Evolutionary conservation across 2,113 vertebrate genomes (phyloP), one percentile per base, ranked within the genome.

Genomic region (Spea bombifrons): DNA sequence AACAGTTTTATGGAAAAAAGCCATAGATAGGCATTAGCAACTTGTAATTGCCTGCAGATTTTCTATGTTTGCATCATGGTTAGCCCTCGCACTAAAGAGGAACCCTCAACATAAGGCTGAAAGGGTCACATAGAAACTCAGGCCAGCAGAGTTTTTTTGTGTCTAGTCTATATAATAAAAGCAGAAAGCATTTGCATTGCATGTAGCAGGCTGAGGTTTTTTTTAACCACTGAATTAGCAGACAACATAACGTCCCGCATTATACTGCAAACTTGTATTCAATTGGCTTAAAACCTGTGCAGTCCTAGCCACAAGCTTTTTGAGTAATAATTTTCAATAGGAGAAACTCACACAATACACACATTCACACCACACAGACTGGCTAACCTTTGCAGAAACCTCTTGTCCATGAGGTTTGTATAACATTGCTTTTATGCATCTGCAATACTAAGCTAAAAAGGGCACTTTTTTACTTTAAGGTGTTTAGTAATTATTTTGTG

Each of bases 401-500:
- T 50, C 17, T 16, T 65, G 55, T 3, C 3, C 50, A 53, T n/a
- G 59, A 53, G 50, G 59, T 30, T 69, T 53, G 16, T 7, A 72
- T 59, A 78, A 49, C 50, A 72, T 47, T 7, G 10, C n/a, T 53
- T 73, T 6, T 15, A 50, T 48, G 43, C 4, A 9, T 44, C 44
- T 17, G 30, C 13, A 68, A 61, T 68, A 61, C 8, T 73, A 10
- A 7, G 55, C 53, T 68, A 61, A 59, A 74, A 80, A 68, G 78
- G 71, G 16, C 78, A 73, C 71, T 80, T 80, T 80, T 57, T 66
- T 57, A 72, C 17, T 66, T 78, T 50, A 52, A n/a, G 48, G 10
- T 9, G 43, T 71, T 71, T 44, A 17, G 50, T 52, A 57, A 43
- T 47, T 55, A 50, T 49, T 75, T 76, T 64, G 2, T 64, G 5